Conservation (phyloP, 2,113 vertebrate genomes). For the Rana temporaria region DNA sequence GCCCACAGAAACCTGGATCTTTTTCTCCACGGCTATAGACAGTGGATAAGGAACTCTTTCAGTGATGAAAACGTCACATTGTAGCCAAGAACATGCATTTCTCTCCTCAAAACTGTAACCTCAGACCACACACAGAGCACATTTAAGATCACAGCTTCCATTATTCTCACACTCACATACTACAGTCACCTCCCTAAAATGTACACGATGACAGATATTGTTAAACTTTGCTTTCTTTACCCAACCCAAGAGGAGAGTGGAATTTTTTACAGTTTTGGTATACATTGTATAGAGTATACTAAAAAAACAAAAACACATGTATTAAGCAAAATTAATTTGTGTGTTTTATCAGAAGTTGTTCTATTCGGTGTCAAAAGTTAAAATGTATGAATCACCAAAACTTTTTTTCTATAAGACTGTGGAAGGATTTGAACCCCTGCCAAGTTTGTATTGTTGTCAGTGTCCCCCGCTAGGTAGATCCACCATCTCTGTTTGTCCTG, state of each 20-base stretch:
- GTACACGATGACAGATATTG: slow-evolving; percentile 67
- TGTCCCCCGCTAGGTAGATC: too few relatives aligned
- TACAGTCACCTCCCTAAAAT: slow-evolving; percentile 58
- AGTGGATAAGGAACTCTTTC: slow-evolving; percentile 79
- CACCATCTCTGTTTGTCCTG: too few relatives aligned
- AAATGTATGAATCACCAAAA: background rate
- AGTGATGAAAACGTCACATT: slow-evolving; percentile 68
- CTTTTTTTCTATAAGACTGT: too few relatives aligned
- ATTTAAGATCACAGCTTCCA: slow-evolving; percentile 60
- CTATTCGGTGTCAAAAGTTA: background rate
- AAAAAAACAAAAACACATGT: background rate
- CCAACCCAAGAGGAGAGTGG: slow-evolving; percentile 60
- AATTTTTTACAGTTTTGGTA: slow-evolving; percentile 48
- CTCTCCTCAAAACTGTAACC: slow-evolving; percentile 68
- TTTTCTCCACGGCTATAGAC: slow-evolving; percentile 71
- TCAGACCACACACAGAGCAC: slow-evolving; percentile 76
- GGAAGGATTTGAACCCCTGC: too few relatives aligned
- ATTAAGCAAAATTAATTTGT: background rate
- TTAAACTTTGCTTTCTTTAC: slow-evolving; percentile 67
- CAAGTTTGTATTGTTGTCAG: too few relatives aligned
- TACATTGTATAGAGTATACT: background rate
- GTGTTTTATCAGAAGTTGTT: background rate
- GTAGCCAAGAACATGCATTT: slow-evolving; percentile 71
- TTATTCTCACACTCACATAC: slow-evolving; percentile 30
- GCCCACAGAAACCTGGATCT: slow-evolving; percentile 72